phyloP scores from a whole-genome alignment of 2,888 invertebrate species.

The Odontocerum albicorne region DNA sequence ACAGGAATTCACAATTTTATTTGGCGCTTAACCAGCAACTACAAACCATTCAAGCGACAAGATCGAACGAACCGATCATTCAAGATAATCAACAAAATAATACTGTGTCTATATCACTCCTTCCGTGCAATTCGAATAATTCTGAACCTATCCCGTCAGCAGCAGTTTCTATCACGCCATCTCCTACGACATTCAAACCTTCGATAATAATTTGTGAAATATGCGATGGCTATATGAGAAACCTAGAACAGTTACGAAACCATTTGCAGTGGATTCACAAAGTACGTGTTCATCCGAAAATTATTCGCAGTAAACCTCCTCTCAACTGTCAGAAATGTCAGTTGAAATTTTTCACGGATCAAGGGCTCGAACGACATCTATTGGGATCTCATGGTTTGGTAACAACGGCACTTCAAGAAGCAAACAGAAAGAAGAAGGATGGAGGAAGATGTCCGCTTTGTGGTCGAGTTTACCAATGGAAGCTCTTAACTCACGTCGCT shows the following conservation, averaged over 20 bases:
- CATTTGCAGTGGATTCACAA: constrained; percentile 99
- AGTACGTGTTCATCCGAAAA: constrained; percentile 94
- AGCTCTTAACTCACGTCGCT: constrained; percentile 88
- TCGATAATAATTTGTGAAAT: constrained; percentile 96
- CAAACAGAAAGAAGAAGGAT: constrained; percentile 93
- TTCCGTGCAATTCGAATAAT: constrained; percentile 69
- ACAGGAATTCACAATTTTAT: too few species aligned
- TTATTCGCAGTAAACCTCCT: constrained; percentile 93
- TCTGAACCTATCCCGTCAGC: constrained; percentile 47
- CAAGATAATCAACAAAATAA: neutral
- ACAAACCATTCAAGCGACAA: neutral
- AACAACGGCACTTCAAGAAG: constrained; percentile 94
- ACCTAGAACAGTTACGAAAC: constrained; percentile 89
- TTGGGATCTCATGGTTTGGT: constrained; percentile 93
- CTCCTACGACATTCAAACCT: constrained; percentile 58
- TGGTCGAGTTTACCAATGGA: constrained; percentile 87
- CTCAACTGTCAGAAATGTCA: constrained; percentile 96
- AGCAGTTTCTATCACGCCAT: constrained; percentile 39
- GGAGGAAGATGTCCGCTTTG: constrained; percentile 94
- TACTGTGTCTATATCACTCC: constrained; percentile 86
- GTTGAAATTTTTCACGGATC: constrained; percentile 95
- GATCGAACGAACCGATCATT: neutral
- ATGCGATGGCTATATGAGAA: constrained; percentile 96
- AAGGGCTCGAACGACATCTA: constrained; percentile 93
- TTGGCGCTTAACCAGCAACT: too few species aligned